Evolutionary conservation across 2,113 vertebrate species (phyloP).

Genomic region (Panthera leo): DNA sequence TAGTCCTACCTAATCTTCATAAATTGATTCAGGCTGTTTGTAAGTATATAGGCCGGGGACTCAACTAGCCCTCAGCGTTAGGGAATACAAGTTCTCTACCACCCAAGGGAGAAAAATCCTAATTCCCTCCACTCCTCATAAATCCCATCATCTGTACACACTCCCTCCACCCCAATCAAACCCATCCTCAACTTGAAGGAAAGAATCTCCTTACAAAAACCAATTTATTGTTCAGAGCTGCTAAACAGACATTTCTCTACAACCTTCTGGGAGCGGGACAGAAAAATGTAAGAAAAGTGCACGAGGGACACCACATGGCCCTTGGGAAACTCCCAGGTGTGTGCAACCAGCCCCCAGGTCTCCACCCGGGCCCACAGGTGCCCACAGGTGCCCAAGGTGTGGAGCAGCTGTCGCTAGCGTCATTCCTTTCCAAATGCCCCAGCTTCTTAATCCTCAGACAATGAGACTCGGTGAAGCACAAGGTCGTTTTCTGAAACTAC

Average conservation of each 20-base stretch:
- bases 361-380: neutral
- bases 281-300: neutral
- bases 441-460: constrained; percentile 49
- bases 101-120: neutral
- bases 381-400: neutral
- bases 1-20: neutral
- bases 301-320: neutral
- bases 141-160: neutral
- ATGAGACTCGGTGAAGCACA: neutral
- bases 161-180: neutral
- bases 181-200: neutral
- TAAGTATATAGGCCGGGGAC: neutral
- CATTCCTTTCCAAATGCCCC: neutral
- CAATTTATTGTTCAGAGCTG: neutral
- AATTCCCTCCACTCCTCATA: neutral
- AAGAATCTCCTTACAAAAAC: neutral
- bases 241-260: neutral
- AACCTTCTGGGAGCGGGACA: constrained; percentile 11
- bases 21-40: neutral
- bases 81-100: neutral
- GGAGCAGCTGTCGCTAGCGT: constrained; percentile 34
- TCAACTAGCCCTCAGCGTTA: neutral
- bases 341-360: neutral
- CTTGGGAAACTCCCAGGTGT: neutral
- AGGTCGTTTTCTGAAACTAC: constrained; percentile 53